phyloP scores from a whole-genome alignment of 2,113 vertebrate genomes.

The Pedetes capensis region DNA sequence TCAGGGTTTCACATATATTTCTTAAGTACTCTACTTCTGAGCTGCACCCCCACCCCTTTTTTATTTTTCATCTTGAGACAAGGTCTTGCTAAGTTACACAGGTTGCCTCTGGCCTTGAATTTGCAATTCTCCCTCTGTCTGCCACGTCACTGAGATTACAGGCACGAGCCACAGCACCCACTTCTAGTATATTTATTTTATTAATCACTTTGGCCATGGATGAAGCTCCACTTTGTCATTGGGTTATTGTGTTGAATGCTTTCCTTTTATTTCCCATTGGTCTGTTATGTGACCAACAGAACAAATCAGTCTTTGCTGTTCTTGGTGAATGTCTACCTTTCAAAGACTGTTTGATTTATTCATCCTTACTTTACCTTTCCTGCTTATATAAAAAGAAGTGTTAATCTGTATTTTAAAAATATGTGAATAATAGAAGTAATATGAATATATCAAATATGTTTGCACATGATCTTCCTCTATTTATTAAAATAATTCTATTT shows the following conservation, averaged over 20 bases:
- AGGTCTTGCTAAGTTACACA: too few species aligned
- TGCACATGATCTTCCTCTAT: background rate
- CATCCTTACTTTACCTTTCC: background rate
- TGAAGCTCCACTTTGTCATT: background rate
- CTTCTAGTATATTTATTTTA: background rate
- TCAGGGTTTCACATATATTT: too few species aligned
- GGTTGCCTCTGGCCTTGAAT: too few species aligned
- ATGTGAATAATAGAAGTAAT: background rate
- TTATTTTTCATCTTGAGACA: too few species aligned
- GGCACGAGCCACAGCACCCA: too few species aligned
- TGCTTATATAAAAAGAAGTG: slow-evolving; percentile 29
- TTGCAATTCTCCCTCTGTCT: too few species aligned
- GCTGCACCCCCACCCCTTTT: too few species aligned
- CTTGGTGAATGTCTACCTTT: background rate
- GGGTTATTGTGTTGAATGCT: background rate
- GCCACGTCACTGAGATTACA: too few species aligned
- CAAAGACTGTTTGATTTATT: background rate
- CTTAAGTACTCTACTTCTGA: too few species aligned
- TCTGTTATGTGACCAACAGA: background rate
- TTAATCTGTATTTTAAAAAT: background rate
- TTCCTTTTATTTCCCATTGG: background rate
- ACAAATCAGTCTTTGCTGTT: background rate
- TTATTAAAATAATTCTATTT: background rate
- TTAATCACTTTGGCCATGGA: background rate
- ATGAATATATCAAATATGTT: background rate